Evolutionary conservation across 2,888 invertebrate genomes (phyloP), one percentile per base, ranked within the genome.

Genomic region (Cremastinae sp.): DNA sequence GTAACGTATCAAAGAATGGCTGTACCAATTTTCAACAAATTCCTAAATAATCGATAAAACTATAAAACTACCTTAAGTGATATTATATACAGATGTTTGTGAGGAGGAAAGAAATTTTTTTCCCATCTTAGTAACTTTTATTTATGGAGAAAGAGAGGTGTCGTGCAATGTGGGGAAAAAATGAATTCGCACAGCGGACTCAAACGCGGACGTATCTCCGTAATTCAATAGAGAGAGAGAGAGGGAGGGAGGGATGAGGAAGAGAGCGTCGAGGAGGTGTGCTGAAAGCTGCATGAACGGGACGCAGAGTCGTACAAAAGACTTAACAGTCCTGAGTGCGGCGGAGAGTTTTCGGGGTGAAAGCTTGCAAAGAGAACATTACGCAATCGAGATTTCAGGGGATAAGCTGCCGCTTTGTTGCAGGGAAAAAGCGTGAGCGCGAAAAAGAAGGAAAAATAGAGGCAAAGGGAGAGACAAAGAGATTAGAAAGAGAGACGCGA

Each of bases 141-240:
- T n/a, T n/a, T n/a, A n/a, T n/a, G n/a, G n/a, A 28, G 5, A 28
- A 28, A 28, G 5, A 28, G 28, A 28, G 45, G 45, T 1, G 45
- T 45, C 45, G 45, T 14, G 7, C 12, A 45, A 45, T 45, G 45
- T 16, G 45, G 16, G 2, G 14, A 12, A 45, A 45, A 45, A n/a
- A n/a, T n/a, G 28, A 28, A 28, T 5, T 28, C 28, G 28, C 2
- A 28, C 2, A 28, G 5, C 5, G 28, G 2, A 3, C 28, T 28
- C 28, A 5, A 28, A 43, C 12, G n/a, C 43, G 7, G 12, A 12
- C 12, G 58, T 12, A 41, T n/a, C n/a, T n/a, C 10, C n/a, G 10
- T 51, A 51, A 51, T 51, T 12, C 38, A 64, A 38, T 64, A 18
- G 18, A 49, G 49, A 62, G 36, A 9, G 7, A 3, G 3, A 16